These are phyloP conservation scores for Xiphias gladius DNA, from an alignment of 2,113 vertebrate genomes.

Conservation along the genomic window DNA sequence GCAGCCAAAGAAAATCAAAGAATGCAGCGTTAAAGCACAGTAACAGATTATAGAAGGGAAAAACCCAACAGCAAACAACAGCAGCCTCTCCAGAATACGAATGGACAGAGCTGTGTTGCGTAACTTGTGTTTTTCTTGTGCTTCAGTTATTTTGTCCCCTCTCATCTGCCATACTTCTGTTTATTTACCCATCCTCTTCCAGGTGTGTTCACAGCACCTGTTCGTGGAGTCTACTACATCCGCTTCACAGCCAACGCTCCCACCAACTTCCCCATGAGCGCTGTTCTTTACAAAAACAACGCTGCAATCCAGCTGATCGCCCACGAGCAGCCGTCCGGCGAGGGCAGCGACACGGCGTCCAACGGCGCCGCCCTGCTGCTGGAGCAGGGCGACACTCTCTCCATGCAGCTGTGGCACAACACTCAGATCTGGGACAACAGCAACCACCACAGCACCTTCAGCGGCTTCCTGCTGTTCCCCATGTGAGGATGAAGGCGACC, in stretches of 20 bases:
- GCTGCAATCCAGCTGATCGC: constrained; percentile 16
- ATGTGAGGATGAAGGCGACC: constrained; percentile 12
- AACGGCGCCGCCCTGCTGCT: constrained; percentile 72
- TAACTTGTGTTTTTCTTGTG: too few species aligned
- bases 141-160: not conserved
- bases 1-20: too few species aligned
- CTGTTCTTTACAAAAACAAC: constrained; percentile 68
- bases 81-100: too few species aligned
- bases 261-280: constrained; percentile 55
- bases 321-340: constrained; percentile 64
- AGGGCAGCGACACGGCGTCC: constrained; percentile 75
- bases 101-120: too few species aligned
- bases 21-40: too few species aligned
- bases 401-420: constrained; percentile 62
- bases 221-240: constrained; percentile 73
- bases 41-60: too few species aligned
- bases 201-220: constrained; percentile 68
- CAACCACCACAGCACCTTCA: constrained; percentile 78
- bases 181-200: not conserved
- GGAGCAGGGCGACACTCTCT: constrained; percentile 60
- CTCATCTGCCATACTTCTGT: not conserved
- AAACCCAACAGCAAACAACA: too few species aligned
- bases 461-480: constrained; percentile 71
- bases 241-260: constrained; percentile 70
- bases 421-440: constrained; percentile 76